Percentiles rank a stretch among this genome's conserved stretches.
Conservation (phyloP, 2,888 invertebrate species). For the Cantharis flavilabris region DNA sequence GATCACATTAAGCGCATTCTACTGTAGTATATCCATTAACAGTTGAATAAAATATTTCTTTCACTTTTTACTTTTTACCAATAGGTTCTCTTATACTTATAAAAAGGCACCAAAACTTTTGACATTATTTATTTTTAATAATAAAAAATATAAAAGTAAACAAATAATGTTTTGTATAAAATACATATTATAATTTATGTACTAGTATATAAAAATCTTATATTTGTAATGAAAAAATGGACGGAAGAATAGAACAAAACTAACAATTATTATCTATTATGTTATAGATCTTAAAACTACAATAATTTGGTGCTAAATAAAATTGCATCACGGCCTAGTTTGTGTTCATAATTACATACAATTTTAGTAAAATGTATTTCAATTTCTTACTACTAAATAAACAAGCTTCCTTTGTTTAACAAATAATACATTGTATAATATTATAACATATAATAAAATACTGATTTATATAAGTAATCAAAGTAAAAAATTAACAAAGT, state of each 20-base stretch:
- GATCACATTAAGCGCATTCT: no score
- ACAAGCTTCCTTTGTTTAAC: neutral
- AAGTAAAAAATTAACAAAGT: neutral
- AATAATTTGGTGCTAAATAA: slow-evolving; percentile 3
- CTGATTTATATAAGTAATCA: neutral
- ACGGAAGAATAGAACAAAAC: neutral
- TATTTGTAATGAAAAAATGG: neutral
- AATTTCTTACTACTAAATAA: neutral
- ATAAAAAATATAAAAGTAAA: neutral
- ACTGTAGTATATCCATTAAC: no score
- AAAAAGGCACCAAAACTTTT: no score
- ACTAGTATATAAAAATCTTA: neutral
- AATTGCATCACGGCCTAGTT: slow-evolving; percentile 37
- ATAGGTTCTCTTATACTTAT: no score
- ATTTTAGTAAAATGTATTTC: neutral
- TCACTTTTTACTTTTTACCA: no score
- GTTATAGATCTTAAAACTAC: neutral
- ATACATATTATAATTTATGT: neutral
- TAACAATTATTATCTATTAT: neutral
- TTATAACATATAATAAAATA: neutral
- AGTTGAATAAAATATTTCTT: no score
- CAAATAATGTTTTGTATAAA: neutral
- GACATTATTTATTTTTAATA: neutral
- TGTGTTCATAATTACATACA: neutral
- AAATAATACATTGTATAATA: neutral